Conservation (phyloP, 2,797 vertebrate species). For the Echeneis naucrates region DNA sequence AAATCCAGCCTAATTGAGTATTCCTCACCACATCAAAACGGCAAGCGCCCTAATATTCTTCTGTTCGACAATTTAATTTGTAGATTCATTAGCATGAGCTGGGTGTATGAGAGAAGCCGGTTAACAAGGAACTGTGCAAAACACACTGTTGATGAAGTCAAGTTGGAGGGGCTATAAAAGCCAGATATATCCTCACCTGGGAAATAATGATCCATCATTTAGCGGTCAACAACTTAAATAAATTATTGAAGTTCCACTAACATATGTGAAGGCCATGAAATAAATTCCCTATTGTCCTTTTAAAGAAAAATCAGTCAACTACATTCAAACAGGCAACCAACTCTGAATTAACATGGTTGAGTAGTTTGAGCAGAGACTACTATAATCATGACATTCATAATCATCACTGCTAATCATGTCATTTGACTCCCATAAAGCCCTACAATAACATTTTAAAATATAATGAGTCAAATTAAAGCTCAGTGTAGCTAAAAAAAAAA, state of each 20-base stretch:
- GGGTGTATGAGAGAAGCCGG: conserved; percentile 62
- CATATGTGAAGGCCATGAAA: conserved; percentile 5
- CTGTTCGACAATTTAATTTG: conserved; percentile 85
- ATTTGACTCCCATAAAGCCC: conserved; percentile 52
- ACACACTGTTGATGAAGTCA: conserved; percentile 53
- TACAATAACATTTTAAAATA: conserved; percentile 60
- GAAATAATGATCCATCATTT: conserved; percentile 33
- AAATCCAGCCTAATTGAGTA: conserved; percentile 79
- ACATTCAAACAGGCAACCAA: conserved; percentile 28
- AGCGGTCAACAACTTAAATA: conserved; percentile 18
- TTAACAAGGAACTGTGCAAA: conserved; percentile 60
- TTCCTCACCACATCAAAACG: conserved; percentile 74
- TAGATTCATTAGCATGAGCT: conserved; percentile 80
- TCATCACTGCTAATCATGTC: conserved; percentile 59
- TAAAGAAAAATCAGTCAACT: not conserved
- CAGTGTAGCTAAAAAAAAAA: conserved; percentile 31
- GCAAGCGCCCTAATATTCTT: conserved; percentile 74
- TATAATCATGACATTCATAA: conserved; percentile 47
- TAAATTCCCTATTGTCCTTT: conserved; percentile 13
- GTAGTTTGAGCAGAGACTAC: conserved; percentile 28
- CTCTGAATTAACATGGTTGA: conserved; percentile 31
- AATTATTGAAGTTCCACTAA: not conserved
- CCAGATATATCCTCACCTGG: conserved; percentile 24
- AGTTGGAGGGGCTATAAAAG: conserved; percentile 22
- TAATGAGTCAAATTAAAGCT: conserved; percentile 73